Evolutionary conservation across 2,888 invertebrate species (phyloP).

Genomic region (Metellina segmentata): DNA sequence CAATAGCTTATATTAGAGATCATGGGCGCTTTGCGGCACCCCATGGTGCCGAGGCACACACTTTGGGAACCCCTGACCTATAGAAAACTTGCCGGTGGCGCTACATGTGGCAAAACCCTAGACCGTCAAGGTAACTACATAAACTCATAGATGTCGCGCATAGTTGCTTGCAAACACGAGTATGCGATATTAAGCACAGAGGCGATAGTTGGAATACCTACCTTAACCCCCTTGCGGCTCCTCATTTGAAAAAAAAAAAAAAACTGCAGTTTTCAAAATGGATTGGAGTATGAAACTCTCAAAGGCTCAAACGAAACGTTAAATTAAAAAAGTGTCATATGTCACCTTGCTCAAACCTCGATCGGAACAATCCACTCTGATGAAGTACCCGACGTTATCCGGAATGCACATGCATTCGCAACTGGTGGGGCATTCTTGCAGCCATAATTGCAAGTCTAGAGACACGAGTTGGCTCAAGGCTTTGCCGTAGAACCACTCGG

Average conservation of each 20-base stretch:
- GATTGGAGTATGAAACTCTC: too few relatives aligned
- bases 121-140: too few relatives aligned
- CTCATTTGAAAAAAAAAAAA: not conserved
- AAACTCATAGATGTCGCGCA: too few relatives aligned
- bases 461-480: not conserved
- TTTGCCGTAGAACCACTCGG: not conserved
- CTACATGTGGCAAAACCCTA: too few relatives aligned
- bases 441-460: constrained; percentile 2
- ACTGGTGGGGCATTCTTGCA: constrained; percentile 7
- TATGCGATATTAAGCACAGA: too few relatives aligned
- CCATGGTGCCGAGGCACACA: too few relatives aligned
- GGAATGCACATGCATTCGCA: constrained; percentile 48
- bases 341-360: constrained; percentile 16
- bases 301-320: not conserved
- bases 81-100: too few relatives aligned
- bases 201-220: too few relatives aligned
- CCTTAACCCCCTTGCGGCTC: not conserved
- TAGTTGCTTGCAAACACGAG: too few relatives aligned
- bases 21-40: too few relatives aligned
- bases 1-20: too few relatives aligned
- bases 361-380: constrained; percentile 50
- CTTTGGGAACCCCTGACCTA: too few relatives aligned
- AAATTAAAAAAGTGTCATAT: not conserved
- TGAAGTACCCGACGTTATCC: not conserved
- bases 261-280: not conserved